Base-by-base conservation (phyloP, 2,888 invertebrate species). In the Hypomecis atomaria region DNA sequence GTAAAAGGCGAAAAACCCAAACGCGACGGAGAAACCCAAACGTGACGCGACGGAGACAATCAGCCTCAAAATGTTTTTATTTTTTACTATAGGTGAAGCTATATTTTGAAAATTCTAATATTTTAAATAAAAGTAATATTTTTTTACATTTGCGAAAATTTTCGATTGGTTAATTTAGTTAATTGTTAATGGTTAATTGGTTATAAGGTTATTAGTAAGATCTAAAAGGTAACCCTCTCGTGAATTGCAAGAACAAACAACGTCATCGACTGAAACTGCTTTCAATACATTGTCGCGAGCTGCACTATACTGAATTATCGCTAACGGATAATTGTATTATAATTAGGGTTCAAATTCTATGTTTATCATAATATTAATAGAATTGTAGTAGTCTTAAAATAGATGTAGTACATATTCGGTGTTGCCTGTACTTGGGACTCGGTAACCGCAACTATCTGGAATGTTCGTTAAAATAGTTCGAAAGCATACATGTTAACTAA, bases 381-480 rank as follows among this genome's bases (percentile, higher is more conserved):
- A 53, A 53, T 43, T 58, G 36, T 58, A 48, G 56, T 59, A 54
- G 58, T 49, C 4, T 33, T 59, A 13, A 62, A 49, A 49, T 54
- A 59, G 43, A 44, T 11, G n/a, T 63, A 58, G 58, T 53, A 36
- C 9, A 49, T 53, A 53, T 58, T 62, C 37, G 56, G 45, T 62
- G 62, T 63, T 54, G 48, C 23, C 36, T 58, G 10, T 58, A 58
- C 13, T 60, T 43, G 57, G 40, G 36, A 47, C 23, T 45, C 42
- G 40, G 47, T 44, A 23, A 36, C 7, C 45, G 34, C n/a, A 42
- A 33, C 48, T 43, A 37, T 48, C 43, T 44, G 43, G 13, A 54
- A 49, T 49, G 54, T 43, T 49, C 47, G 42, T 34, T 40, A 11
- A 23, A 23, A 59, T 53, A 45, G 23, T 45, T 13, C 11, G 40